These are phyloP conservation scores for Dolichopus griseipennis DNA, from an alignment of 2,888 invertebrate species.

Conservation along the genomic window DNA sequence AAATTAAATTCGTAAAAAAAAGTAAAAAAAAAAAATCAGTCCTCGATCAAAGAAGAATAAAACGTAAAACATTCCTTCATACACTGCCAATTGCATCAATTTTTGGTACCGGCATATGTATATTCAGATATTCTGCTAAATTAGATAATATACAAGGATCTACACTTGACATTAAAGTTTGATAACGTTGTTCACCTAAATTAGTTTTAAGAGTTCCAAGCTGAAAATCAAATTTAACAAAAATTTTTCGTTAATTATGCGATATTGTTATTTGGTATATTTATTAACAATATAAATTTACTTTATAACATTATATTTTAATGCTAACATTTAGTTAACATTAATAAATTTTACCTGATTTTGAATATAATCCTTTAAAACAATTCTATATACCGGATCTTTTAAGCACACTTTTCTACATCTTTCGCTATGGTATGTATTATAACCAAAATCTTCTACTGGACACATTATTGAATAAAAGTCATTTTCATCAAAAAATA, in stretches of 20 bases:
- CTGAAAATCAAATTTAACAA: constrained; percentile 42
- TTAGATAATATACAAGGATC: constrained; percentile 65
- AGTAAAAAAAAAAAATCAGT: neutral
- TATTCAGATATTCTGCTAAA: constrained; percentile 50
- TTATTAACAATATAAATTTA: no score
- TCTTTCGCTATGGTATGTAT: constrained; percentile 65
- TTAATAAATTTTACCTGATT: constrained; percentile 50
- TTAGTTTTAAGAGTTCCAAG: constrained; percentile 60
- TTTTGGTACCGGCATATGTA: constrained; percentile 22
- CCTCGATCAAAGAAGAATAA: neutral
- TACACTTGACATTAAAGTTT: constrained; percentile 62
- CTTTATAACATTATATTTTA: no score
- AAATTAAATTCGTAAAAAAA: neutral
- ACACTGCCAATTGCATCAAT: neutral
- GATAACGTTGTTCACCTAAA: constrained; percentile 67
- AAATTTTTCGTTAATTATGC: no score
- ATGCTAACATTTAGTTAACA: no score
- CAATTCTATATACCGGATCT: constrained; percentile 75
- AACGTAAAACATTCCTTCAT: neutral
- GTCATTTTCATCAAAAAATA: constrained; percentile 41
- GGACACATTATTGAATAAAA: constrained; percentile 34
- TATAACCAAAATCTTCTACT: constrained; percentile 48
- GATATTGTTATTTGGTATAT: no score
- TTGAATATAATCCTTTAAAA: constrained; percentile 61
- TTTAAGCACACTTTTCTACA: constrained; percentile 53